phyloP scores from a whole-genome alignment of 2,113 vertebrate species.

The Gymnobelideus leadbeateri region DNA sequence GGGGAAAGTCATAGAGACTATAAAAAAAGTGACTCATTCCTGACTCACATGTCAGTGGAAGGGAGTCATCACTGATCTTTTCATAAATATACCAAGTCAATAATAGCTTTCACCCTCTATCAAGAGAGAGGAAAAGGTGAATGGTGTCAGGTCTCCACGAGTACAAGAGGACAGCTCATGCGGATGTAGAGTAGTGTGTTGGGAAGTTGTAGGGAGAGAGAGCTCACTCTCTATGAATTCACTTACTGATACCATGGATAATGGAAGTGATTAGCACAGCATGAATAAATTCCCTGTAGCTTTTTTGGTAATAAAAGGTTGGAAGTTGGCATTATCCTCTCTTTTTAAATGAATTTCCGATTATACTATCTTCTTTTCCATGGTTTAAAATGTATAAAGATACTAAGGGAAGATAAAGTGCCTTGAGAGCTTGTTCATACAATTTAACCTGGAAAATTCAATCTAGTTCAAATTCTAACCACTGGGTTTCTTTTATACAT shows the following conservation, averaged over 20 bases:
- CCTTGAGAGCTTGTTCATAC: background rate
- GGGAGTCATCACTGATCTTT: background rate
- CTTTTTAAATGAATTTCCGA: conserved; percentile 52
- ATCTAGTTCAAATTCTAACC: background rate
- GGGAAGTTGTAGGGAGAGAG: background rate
- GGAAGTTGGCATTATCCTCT: conserved; percentile 44
- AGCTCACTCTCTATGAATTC: conserved; percentile 7
- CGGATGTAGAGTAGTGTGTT: background rate
- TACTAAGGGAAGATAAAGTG: conserved; percentile 28
- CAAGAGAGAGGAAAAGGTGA: background rate
- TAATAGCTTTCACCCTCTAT: background rate
- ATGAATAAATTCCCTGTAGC: conserved; percentile 39
- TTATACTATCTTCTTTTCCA: conserved; percentile 25
- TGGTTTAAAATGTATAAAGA: conserved; percentile 40
- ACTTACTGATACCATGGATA: conserved; percentile 5
- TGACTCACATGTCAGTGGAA: background rate
- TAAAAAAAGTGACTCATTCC: background rate
- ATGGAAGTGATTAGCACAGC: conserved; percentile 39
- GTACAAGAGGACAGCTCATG: too few species aligned
- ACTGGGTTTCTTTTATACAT: background rate
- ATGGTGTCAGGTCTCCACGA: background rate
- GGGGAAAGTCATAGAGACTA: background rate
- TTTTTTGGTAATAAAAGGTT: conserved; percentile 44
- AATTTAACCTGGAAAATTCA: background rate
- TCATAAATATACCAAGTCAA: background rate